Conservation (phyloP, 2,888 invertebrate species). For the Omphaloscelis lunosa region DNA sequence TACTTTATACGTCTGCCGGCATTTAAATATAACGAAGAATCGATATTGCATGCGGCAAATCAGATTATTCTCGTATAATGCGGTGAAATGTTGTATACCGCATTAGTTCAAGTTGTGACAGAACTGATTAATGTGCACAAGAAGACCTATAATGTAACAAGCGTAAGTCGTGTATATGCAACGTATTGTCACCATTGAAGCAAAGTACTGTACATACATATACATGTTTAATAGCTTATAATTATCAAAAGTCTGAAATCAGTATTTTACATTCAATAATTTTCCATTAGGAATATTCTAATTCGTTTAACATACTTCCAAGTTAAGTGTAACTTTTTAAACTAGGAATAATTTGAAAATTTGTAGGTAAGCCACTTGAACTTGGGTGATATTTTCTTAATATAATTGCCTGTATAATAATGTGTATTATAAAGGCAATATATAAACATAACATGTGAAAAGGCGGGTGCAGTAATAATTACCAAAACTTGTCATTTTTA, state of each 20-base stretch:
- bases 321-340: slow-evolving; percentile 22
- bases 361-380: slow-evolving; percentile 30
- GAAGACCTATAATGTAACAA: slow-evolving; percentile 38
- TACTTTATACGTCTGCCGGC: not conserved
- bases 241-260: slow-evolving; percentile 47
- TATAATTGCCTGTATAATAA: slow-evolving; percentile 40
- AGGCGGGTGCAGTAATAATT: slow-evolving; percentile 48
- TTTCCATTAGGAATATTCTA: slow-evolving; percentile 19
- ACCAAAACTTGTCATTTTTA: slow-evolving; percentile 42
- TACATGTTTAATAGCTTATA: not conserved
- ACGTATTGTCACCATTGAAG: not conserved
- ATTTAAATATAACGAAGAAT: slow-evolving; percentile 11
- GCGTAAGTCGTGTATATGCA: not conserved
- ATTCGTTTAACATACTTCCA: slow-evolving; percentile 34
- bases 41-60: slow-evolving; percentile 43
- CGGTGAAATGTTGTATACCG: not conserved
- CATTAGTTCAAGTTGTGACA: not conserved
- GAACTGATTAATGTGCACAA: not conserved
- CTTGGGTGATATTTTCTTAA: slow-evolving; percentile 44
- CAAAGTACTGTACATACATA: not conserved
- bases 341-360: slow-evolving; percentile 28
- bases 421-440: slow-evolving; percentile 17
- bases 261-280: slow-evolving; percentile 35
- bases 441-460: slow-evolving; percentile 46
- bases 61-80: slow-evolving; percentile 35